Base-by-base conservation (phyloP, 2,113 vertebrate genomes). In the Bagarius yarrelli region DNA sequence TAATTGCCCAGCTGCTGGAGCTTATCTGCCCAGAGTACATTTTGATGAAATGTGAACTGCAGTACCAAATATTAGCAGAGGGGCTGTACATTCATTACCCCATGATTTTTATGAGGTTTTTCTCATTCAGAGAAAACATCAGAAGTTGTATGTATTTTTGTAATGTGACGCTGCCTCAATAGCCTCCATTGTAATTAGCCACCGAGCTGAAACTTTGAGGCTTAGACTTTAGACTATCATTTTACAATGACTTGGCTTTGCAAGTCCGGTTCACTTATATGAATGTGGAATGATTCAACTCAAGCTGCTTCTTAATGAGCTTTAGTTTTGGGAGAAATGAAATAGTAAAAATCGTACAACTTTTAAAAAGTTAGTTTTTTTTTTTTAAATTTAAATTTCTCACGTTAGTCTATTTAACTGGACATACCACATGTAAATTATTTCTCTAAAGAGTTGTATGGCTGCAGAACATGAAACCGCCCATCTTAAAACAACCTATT, bases 161-260 rank as follows among this genome's bases (percentile, higher is more conserved):
- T 67, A 76, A 76, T n/a, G 25, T 40, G 52, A 81, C 0, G 19
- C 80, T 67, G 61, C 21, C 25, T 36, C 19, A 34, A 52, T 57
- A 52, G 59, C 60, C 60, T 76, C 13, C 53, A 47, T 81, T 81
- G 61, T 81, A 61, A 81, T 76, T 76, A 61, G 60, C 61, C 53
- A 67, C 55, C 76, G 72, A 63, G 57, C 61, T 81, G 80, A 76
- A 81, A 56, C 72, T n/a, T 59, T 75, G 71, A 76, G 47, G 47
- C 5, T 27, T n/a, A 57, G 71, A 52, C 72, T 72, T 66, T 60
- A 57, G 56, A 40, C 69, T 61, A 19, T 21, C 2, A 18, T 11
- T 47, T 47, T 47, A 47, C 30, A 34, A 30, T 73, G 50, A 55
- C 27, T 44, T 36, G 23, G 14, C 27, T 73, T 73, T 71, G 36